A percentile compares a stretch with the other conserved stretches of the same genome.
Evolutionary conservation across 2,797 vertebrate species (phyloP).

Genomic region (Atherinosoma microstoma): DNA sequence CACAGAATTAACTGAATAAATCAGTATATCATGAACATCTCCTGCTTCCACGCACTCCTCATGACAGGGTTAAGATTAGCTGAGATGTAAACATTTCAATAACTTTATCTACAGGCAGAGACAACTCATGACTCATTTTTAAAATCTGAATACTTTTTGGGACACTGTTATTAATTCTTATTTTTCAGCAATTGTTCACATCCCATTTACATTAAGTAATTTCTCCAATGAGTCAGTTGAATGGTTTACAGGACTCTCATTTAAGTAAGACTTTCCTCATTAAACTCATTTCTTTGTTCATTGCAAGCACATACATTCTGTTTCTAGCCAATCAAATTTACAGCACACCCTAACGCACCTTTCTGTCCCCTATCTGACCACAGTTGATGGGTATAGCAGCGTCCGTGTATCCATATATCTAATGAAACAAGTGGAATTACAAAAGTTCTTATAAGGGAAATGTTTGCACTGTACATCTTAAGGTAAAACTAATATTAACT

Average conservation of each 20-base stretch:
- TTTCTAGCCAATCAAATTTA: neutral
- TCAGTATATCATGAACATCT: constrained; percentile 17
- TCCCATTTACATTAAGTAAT: neutral
- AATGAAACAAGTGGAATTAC: neutral
- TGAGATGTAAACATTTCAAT: constrained; percentile 21
- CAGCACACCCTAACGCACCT: neutral
- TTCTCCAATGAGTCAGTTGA: neutral
- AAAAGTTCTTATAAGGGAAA: neutral
- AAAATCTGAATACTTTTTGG: neutral
- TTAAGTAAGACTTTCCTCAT: neutral
- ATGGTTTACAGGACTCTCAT: neutral
- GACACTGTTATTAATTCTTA: neutral
- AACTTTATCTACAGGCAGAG: constrained; percentile 30
- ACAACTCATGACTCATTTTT: neutral
- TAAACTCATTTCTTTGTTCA: neutral
- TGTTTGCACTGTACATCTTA: neutral
- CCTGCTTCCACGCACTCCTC: constrained; percentile 13
- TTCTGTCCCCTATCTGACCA: neutral
- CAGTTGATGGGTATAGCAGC: neutral
- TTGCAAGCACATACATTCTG: neutral
- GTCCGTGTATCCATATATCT: neutral
- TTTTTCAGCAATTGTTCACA: neutral
- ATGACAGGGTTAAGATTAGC: constrained; percentile 5
- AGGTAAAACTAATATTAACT: neutral
- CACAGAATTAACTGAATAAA: neutral